Base-by-base conservation (phyloP, 2,888 invertebrate species). In the Andrena dorsata region DNA sequence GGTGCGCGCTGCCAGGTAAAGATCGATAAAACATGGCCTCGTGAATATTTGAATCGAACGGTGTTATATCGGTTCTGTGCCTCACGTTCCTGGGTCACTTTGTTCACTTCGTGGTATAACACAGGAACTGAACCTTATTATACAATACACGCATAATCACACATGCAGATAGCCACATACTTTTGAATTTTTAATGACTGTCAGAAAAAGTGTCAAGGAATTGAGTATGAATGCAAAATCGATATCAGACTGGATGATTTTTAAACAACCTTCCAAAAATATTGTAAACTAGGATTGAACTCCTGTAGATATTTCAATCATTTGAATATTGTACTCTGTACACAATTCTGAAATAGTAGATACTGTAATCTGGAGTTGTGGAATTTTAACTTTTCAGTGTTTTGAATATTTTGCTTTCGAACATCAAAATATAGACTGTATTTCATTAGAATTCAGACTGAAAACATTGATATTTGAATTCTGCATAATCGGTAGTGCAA, bases 31-130 rank as follows among this genome's bases (percentile, higher is more conserved):
- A 80, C 82, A 81, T 81, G 80, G 65, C 78, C 85, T 73, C 76
- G 76, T 89, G 84, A 88, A 89, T 89, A 89, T 89, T 89, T 88
- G 79, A 89, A 82, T 82, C 70, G 65, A 66, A 53, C 56, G 64
- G 65, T 66, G 81, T 84, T 82, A 63, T 56, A 76, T 64, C 69
- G 70, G 70, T 75, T 61, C 69, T 41, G 47, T 58, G 41, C 68
- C 53, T 41, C 76, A 75, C 47, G 84, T 80, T 53, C 28, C 53
- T 56, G 28, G 28, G 70, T 74, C 76, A 77, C 74, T 51, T 71
- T 64, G 64, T 23, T 65, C 53, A 32, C 28, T 53, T 35, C 53
- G 28, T 35, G n/a, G 28, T 65, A 56, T 41, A 23, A 60, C 8
- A 28, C 58, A 13, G 23, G 28, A 23, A 4, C 2, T 26, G 58